phyloP scores from a whole-genome alignment of 2,113 vertebrate species.

The Sinocyclocheilus maitianheensis region DNA sequence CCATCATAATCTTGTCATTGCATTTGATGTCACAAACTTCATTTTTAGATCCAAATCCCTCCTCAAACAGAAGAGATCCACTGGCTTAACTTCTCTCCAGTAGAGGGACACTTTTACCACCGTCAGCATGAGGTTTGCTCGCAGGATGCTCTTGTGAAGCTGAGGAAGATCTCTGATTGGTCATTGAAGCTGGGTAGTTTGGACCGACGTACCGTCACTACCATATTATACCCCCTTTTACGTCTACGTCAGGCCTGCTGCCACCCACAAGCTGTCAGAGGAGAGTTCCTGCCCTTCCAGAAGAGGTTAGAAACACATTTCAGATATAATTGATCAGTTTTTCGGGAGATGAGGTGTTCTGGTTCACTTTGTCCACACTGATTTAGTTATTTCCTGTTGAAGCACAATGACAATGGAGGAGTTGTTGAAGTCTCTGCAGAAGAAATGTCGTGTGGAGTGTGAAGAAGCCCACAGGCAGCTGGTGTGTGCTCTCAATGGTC shows the following conservation, averaged over 20 bases:
- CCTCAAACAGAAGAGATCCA: slow-evolving; percentile 94
- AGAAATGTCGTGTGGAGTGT: slow-evolving; percentile 95
- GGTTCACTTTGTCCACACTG: background rate
- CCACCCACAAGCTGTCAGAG: slow-evolving; percentile 96
- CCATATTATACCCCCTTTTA: slow-evolving; percentile 90
- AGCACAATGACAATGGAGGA: slow-evolving; percentile 99
- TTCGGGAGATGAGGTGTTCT: background rate
- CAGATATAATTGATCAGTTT: background rate
- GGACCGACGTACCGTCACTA: slow-evolving; percentile 91
- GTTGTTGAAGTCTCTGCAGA: slow-evolving; percentile 92
- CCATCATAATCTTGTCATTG: background rate
- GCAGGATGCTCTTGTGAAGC: slow-evolving; percentile 90
- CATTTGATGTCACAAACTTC: background rate
- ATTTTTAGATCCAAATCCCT: slow-evolving; percentile 91
- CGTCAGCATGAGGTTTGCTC: slow-evolving; percentile 98
- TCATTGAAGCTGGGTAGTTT: slow-evolving; percentile 91
- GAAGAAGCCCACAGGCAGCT: slow-evolving; percentile 96
- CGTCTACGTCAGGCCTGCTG: slow-evolving; percentile 96
- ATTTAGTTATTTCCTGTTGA: background rate
- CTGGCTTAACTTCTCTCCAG: slow-evolving; percentile 96
- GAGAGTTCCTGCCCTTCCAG: slow-evolving; percentile 96
- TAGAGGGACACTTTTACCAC: slow-evolving; percentile 98
- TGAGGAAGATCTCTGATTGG: slow-evolving; percentile 97
- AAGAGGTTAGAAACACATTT: slow-evolving; percentile 82
- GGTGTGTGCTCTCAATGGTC: slow-evolving; percentile 95